Base-by-base conservation (phyloP, 2,113 vertebrate genomes). In the Nanger granti region DNA sequence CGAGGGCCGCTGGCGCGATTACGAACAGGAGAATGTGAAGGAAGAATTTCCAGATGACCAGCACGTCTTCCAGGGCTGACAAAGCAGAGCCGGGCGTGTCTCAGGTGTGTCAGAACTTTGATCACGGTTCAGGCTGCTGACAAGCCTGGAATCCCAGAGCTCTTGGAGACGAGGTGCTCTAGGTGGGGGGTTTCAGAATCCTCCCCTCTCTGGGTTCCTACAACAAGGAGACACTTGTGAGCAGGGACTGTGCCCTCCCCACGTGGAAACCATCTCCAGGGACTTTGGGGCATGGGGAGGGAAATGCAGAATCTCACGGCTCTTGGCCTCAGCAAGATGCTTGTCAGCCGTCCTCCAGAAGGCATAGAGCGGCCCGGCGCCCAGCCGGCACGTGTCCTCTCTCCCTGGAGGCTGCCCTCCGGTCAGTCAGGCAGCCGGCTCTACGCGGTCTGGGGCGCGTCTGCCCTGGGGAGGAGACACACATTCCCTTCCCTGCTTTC, bases 291-390 rank as follows among this genome's bases (percentile, higher is more conserved):
- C 2, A 0, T 8, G 0, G 18, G n/a, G 4, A 47, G 13, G 73
- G 69, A 11, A n/a, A 7, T 3, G 17, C 7, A 8, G 20, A 62
- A 4, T 24, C 82, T 29, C 20, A 15, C 8, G 0, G 17, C 31
- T 4, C 13, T 15, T 24, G 64, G 57, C 41, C 37, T 44, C 5
- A 0, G 57, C 47, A 18, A 10, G 28, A 5, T 8, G 0, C 9
- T 10, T 22, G 12, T 22, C 13, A 34, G 28, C 9, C 4, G 10
- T 22, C n/a, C 41, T 82, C 12, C 31, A 11, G 76, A 37, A 34
- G 1, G 8, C 2, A 0, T 0, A 31, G 62, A 12, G 55, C 1
- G 3, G 8, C 83, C 52, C 2, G 0, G 4, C 0, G 0, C 2
- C 76, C 10, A 34, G 31, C 2, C 3, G 6, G 44, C 7, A 0